Evolutionary conservation across 2,888 invertebrate species (phyloP), one percentile per base, ranked within the genome.

Genomic region (Morinoia aosen): DNA sequence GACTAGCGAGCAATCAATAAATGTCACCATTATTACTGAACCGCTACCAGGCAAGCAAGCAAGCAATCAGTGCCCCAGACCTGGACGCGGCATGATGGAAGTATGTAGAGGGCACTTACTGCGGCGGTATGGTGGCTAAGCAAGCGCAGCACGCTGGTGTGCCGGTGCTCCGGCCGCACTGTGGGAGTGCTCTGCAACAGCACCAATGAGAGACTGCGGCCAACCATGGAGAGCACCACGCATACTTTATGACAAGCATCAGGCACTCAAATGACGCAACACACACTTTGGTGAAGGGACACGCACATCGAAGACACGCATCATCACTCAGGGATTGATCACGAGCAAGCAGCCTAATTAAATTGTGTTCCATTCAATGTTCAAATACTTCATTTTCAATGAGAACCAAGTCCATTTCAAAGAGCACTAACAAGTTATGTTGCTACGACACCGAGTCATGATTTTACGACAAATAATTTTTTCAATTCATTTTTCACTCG

Each of bases 141-240:
- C 48, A 93, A 11, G 33, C 57, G 56, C 56, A 93, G 57, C 33
- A 57, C 93, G 57, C 93, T 93, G 93, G 25, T 56, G 93, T 93
- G 93, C 76, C 76, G 25, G 57, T 33, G 58, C 57, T 57, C 57
- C 58, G 25, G 93, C 14, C 57, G 58, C 56, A 93, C 58, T 93
- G 57, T 90, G 56, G 93, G 93, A 57, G 57, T 48, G 57, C 57
- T 93, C 93, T 93, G 93, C n/a, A 93, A 93, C 93, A 93, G 57
- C 93, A 57, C 90, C 48, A 57, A 93, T 93, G 57, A 93, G 56
- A 76, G 25, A 57, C 57, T 48, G 93, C 48, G 91, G 16, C 48
- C 48, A 48, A 48, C 48, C 48, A 48, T 48, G 48, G 48, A 48
- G 48, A 2, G 48, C 48, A 48, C 48, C 90, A 90, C 90, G 33